Evolutionary conservation across 2,113 vertebrate genomes (phyloP).

Genomic region (Gracilinanus agilis): DNA sequence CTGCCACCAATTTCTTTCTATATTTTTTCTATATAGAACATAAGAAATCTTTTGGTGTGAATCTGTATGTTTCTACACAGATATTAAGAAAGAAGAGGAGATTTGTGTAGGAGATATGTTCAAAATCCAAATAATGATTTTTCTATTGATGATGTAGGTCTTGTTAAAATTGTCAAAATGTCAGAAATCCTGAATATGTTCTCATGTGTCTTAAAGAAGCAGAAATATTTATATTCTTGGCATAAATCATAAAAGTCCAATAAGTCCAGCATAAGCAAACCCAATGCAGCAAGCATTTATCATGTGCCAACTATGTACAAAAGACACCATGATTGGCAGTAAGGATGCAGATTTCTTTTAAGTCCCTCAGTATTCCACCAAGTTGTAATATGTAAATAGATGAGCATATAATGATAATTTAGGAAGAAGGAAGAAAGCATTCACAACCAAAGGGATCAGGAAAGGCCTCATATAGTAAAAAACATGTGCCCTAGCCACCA

Average conservation of each 20-base stretch:
- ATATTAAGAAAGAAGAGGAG: background rate
- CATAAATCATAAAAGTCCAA: background rate
- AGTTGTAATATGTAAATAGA: background rate
- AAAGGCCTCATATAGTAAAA: background rate
- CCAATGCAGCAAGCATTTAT: background rate
- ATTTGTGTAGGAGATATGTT: background rate
- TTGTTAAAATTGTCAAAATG: background rate
- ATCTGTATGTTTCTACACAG: background rate
- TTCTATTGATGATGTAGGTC: background rate
- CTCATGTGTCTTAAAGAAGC: background rate
- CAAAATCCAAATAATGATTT: slow-evolving; percentile 30
- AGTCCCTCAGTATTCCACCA: background rate
- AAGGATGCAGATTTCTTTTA: background rate
- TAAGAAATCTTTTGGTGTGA: background rate
- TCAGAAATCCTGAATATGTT: background rate
- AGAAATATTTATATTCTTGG: background rate
- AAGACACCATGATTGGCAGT: background rate
- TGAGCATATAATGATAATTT: background rate
- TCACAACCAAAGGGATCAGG: background rate
- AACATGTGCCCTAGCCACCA: background rate
- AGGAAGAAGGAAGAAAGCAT: background rate
- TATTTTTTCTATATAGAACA: slow-evolving; percentile 7
- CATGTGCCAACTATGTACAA: background rate
- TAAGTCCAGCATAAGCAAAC: background rate
- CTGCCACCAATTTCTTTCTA: background rate